Evolutionary conservation across 2,888 invertebrate species (phyloP).

Genomic region (Platypus cylindrus): DNA sequence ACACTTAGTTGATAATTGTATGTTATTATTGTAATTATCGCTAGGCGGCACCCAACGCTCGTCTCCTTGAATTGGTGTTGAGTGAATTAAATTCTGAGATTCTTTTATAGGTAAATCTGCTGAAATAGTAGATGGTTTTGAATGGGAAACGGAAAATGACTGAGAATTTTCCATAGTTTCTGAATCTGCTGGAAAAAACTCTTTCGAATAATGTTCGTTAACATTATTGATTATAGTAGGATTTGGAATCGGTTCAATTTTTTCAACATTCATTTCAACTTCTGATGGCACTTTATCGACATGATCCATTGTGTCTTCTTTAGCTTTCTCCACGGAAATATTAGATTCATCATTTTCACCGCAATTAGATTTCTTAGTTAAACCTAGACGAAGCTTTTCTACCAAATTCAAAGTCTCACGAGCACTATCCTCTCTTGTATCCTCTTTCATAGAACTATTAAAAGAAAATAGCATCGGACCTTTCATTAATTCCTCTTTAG

Average conservation of each 20-base stretch:
- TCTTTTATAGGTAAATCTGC: slow-evolving; percentile 22
- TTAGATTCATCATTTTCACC: slow-evolving; percentile 34
- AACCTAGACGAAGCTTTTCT: slow-evolving; percentile 56
- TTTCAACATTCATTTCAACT: slow-evolving; percentile 4
- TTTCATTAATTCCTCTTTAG: slow-evolving; percentile 47
- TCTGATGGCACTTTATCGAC: slow-evolving; percentile 21
- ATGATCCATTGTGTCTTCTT: slow-evolving; percentile 27
- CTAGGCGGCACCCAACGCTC: slow-evolving; percentile 53
- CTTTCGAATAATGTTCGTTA: slow-evolving; percentile 5
- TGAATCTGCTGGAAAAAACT: background rate
- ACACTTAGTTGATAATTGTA: slow-evolving; percentile 18
- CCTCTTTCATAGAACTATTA: slow-evolving; percentile 57
- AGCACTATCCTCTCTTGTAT: slow-evolving; percentile 70
- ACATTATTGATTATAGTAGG: slow-evolving; percentile 4
- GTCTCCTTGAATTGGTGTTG: slow-evolving; percentile 38
- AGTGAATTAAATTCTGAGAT: slow-evolving; percentile 29
- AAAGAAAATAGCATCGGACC: slow-evolving; percentile 46
- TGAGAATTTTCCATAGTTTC: slow-evolving; percentile 3
- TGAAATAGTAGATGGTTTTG: slow-evolving; percentile 27
- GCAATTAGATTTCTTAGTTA: slow-evolving; percentile 49
- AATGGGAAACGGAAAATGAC: slow-evolving; percentile 11
- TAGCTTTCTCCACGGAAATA: slow-evolving; percentile 30
- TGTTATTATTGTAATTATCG: slow-evolving; percentile 26
- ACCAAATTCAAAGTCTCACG: slow-evolving; percentile 74
- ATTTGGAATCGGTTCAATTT: slow-evolving; percentile 1